These are phyloP conservation scores for Poliocrania exsul DNA, from an alignment of 2,797 vertebrate genomes.

Conservation along the genomic window DNA sequence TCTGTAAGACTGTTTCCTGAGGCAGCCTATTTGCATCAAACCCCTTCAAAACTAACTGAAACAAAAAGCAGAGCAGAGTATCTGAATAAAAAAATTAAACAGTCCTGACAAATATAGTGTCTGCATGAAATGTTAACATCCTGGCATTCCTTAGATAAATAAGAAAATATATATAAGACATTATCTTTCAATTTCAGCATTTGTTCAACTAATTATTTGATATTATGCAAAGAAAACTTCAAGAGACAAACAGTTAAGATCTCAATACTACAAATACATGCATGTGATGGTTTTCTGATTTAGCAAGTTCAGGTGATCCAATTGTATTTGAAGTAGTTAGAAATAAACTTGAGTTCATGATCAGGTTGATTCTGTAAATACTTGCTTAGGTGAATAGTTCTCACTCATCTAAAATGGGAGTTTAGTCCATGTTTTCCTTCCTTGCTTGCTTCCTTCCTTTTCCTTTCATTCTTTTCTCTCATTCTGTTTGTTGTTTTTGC, in stretches of 20 bases:
- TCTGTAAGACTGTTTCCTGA: background rate
- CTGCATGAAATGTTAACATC: background rate
- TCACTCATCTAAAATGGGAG: background rate
- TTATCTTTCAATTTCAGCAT: background rate
- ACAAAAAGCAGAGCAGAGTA: background rate
- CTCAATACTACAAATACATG: background rate
- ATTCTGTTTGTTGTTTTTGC: background rate
- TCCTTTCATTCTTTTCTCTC: background rate
- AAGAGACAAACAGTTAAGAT: background rate
- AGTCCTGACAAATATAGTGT: background rate
- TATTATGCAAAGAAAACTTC: background rate
- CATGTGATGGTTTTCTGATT: background rate
- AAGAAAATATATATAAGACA: background rate
- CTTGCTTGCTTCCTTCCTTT: background rate
- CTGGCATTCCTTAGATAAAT: background rate
- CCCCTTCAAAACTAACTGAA: background rate
- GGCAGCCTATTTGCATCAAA: constrained; percentile 10
- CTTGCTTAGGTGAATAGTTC: background rate
- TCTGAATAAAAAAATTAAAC: constrained; percentile 1
- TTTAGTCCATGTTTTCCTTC: no score
- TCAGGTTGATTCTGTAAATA: background rate
- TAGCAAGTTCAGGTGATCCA: background rate
- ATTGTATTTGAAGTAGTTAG: background rate
- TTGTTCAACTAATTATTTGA: background rate
- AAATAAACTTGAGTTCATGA: background rate